Percentiles rank a stretch among this genome's conserved stretches.
These are phyloP conservation scores for Myotis davidii DNA, from an alignment of 2,113 vertebrate genomes.

Conservation along the genomic window DNA sequence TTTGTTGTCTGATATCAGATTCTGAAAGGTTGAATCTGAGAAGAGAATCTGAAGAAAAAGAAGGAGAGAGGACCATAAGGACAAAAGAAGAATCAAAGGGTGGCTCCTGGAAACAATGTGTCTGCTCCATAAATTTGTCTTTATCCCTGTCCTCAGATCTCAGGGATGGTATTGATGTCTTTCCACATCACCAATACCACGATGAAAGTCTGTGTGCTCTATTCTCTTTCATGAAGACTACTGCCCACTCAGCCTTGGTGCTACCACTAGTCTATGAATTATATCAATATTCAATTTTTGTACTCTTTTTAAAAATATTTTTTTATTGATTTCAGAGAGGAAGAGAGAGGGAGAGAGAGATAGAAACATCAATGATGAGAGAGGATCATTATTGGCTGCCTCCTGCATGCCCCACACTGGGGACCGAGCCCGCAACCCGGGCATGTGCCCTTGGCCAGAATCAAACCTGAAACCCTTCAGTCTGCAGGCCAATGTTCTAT, in stretches of 20 bases:
- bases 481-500: no score
- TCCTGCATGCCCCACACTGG: no score
- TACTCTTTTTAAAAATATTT: neutral
- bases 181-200: neutral
- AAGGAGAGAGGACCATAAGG: neutral
- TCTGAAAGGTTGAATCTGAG: neutral
- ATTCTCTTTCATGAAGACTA: neutral
- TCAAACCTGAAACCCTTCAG: no score
- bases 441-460: no score
- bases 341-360: no score
- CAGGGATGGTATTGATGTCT: neutral
- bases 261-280: neutral
- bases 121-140: neutral
- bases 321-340: no score
- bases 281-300: neutral
- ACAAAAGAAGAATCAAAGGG: neutral
- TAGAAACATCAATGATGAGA: no score
- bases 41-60: neutral
- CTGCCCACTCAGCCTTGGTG: neutral
- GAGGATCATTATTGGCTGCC: no score
- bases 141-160: neutral
- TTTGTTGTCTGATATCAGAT: neutral
- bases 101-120: neutral
- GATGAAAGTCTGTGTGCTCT: neutral
- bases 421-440: no score